phyloP scores from a whole-genome alignment of 2,888 invertebrate genomes.

The Parnassius orleans region DNA sequence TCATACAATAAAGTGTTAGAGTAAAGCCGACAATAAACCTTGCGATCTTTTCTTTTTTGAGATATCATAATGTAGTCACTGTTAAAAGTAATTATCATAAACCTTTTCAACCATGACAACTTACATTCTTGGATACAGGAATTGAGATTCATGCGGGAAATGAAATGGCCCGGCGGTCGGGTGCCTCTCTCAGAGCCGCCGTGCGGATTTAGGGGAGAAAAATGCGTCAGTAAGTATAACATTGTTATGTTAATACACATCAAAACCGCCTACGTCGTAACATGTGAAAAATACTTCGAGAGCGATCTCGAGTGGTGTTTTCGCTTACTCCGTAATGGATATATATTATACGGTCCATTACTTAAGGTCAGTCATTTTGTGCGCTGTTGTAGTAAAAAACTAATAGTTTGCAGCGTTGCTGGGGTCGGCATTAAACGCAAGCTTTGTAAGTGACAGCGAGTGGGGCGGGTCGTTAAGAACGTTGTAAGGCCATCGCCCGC shows the following conservation, averaged over 20 bases:
- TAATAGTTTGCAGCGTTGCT: slow-evolving; percentile 48
- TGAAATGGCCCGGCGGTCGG: slow-evolving; percentile 88
- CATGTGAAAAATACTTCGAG: slow-evolving; percentile 17
- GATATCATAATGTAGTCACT: not conserved
- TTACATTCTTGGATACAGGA: slow-evolving; percentile 78
- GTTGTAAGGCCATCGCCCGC: slow-evolving; percentile 58
- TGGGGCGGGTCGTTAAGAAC: slow-evolving; percentile 59
- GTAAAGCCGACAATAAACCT: no score
- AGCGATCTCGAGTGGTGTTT: slow-evolving; percentile 24
- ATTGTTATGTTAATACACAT: slow-evolving; percentile 31
- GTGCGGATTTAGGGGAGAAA: slow-evolving; percentile 95
- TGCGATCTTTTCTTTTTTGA: no score
- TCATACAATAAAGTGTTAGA: no score
- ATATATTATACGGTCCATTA: slow-evolving; percentile 27
- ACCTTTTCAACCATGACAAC: slow-evolving; percentile 7
- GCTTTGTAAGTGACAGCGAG: slow-evolving; percentile 51
- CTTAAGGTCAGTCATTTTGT: slow-evolving; percentile 34
- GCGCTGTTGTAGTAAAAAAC: slow-evolving; percentile 53
- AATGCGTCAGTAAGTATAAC: slow-evolving; percentile 90
- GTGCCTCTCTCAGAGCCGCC: slow-evolving; percentile 92
- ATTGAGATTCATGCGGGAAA: slow-evolving; percentile 84
- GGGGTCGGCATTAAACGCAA: slow-evolving; percentile 61
- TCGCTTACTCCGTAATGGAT: slow-evolving; percentile 25
- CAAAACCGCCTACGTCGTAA: slow-evolving; percentile 16
- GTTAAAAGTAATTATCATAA: not conserved